Evolutionary conservation across 1,140 invertebrate species (phyloP), one percentile per base, ranked within the genome.

Genomic region (Cephus cinctus): DNA sequence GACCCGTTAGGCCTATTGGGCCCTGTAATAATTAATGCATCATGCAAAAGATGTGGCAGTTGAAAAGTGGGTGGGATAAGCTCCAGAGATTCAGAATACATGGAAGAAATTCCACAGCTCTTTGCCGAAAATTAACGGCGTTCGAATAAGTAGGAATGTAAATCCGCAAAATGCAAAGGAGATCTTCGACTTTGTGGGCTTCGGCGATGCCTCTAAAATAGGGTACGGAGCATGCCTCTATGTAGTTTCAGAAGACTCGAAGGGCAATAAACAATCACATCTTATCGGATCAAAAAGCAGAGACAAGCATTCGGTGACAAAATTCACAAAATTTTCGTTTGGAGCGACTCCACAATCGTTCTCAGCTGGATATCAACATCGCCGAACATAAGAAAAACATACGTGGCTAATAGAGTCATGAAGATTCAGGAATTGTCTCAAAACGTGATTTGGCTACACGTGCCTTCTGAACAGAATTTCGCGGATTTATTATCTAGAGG

Each of bases 281-380:
- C 38, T 48, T 4, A 20, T 41, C 4, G 20, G 18, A n/a, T 16
- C 30, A 54, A 6, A 49, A 47, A 39, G 57, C 46, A n/a, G 11
- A 30, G 25, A 32, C 20, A 41, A 8, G 30, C 57, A 5, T 56
- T 74, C 14, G 40, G 55, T 15, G 38, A 66, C 20, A 36, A 52
- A 5, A 52, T 72, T 32, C 18, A 32, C 1, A 38, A 63, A 4
- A 49, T 65, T 2, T 58, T 52, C 35, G 59, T 63, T 22, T 76
- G 71, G 68, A 64, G 61, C 0, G 71, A 78, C 45, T 75, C 72
- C 2, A 73, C 65, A 0, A 65, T 76, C 1, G 68, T 71, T 1
- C 41, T 77, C 14, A 52, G 54, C 4, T 77, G 74, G 74, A 47
- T 76, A 18, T 53, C 46, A 5, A 57, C 57, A 11, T 47, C 48